phyloP scores from a whole-genome alignment of 2,888 invertebrate species.

The Eilema depressum region DNA sequence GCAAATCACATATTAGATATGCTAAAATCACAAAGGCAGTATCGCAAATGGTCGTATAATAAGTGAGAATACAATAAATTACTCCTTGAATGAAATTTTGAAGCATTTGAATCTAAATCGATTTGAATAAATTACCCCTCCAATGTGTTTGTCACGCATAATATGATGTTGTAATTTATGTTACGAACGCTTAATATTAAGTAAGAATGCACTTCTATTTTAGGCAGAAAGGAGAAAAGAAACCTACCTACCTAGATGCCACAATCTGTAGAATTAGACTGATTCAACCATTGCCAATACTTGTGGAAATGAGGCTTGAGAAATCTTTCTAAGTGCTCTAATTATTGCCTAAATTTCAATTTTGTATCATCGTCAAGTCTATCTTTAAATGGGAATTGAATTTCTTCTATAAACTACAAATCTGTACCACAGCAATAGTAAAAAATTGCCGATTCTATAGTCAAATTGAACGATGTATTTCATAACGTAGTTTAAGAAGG shows the following conservation, averaged over 20 bases:
- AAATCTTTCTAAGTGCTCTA: slow-evolving; percentile 5
- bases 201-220: not conserved
- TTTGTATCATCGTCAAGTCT: not conserved
- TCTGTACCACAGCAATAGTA: not conserved
- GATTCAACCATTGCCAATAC: not conserved
- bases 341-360: not conserved
- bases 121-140: too few relatives aligned
- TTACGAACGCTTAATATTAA: not conserved
- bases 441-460: slow-evolving; percentile 23
- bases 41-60: not conserved
- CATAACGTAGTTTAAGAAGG: slow-evolving; percentile 41
- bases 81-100: too few relatives aligned
- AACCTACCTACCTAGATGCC: not conserved
- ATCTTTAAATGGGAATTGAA: not conserved
- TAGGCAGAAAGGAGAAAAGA: too few relatives aligned
- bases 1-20: not conserved
- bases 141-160: not conserved
- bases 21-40: not conserved
- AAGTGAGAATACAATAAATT: not conserved
- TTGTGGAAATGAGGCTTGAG: not conserved
- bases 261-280: not conserved
- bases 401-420: not conserved
- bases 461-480: slow-evolving; percentile 24
- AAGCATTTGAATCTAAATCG: too few relatives aligned
- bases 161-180: not conserved